These are phyloP conservation scores for Setipinna tenuifilis DNA, from an alignment of 2,797 vertebrate species.

Conservation along the genomic window DNA sequence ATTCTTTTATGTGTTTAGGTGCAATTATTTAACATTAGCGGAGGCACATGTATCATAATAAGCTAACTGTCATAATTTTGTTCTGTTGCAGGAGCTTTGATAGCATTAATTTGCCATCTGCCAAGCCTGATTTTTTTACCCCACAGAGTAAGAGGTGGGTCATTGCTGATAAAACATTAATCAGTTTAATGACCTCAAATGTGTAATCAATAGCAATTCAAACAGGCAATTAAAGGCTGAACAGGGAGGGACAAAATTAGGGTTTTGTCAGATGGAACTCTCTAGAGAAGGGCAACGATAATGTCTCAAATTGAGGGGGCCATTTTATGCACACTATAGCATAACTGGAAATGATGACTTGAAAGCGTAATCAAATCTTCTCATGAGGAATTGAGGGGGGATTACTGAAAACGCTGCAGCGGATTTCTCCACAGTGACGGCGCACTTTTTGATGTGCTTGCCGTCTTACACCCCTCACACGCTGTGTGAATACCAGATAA, in stretches of 20 bases:
- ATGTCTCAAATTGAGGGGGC: not conserved
- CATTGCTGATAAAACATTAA: conserved; percentile 36
- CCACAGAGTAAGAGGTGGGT: conserved; percentile 1
- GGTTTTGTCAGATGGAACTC: conserved; percentile 22
- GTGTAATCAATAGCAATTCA: conserved; percentile 44
- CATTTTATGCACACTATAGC: conserved; percentile 17
- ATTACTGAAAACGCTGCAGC: conserved; percentile 1
- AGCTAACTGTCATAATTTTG: conserved; percentile 47
- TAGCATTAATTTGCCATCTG: conserved; percentile 55
- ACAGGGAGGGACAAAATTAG: conserved; percentile 10
- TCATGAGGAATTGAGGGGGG: not conserved
- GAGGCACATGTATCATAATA: conserved; percentile 56
- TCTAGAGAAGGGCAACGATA: not conserved
- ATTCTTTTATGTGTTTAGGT: conserved; percentile 40
- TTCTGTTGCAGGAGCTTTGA: conserved; percentile 43
- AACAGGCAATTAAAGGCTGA: conserved; percentile 25
- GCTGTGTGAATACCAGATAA: not conserved
- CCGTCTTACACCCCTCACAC: not conserved
- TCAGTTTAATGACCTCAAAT: conserved; percentile 37
- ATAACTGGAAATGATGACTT: conserved; percentile 19
- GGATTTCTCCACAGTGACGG: conserved; percentile 5
- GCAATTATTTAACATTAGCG: conserved; percentile 49
- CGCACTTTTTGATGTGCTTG: not conserved
- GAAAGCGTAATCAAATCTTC: conserved; percentile 9
- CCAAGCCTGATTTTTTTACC: conserved; percentile 28